Percentiles rank a stretch among this genome's conserved stretches.
These are phyloP conservation scores for Metaphire vulgaris DNA, from an alignment of 1,140 invertebrate genomes.

Conservation along the genomic window DNA sequence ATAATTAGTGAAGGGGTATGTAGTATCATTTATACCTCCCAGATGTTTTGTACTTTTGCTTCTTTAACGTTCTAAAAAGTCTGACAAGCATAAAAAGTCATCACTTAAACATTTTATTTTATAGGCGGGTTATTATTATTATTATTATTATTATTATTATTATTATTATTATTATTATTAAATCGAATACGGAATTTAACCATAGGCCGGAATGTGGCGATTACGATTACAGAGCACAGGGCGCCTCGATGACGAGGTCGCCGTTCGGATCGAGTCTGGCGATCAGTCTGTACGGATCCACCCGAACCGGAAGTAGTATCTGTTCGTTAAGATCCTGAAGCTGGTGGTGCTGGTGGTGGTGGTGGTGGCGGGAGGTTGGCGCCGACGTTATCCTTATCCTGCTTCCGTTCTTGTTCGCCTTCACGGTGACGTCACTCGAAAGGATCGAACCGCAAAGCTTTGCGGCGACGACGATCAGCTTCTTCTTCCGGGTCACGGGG, in stretches of 20 bases:
- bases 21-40: too few relatives aligned
- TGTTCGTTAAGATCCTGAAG: neutral
- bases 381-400: constrained; percentile 10
- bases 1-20: too few relatives aligned
- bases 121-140: too few relatives aligned
- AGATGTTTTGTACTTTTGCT: too few relatives aligned
- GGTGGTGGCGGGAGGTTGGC: neutral
- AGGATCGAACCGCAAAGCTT: constrained; percentile 10
- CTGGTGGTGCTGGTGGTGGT: neutral
- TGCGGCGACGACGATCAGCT: neutral
- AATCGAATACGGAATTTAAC: too few relatives aligned
- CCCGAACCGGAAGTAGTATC: constrained; percentile 16
- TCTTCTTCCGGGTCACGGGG: neutral
- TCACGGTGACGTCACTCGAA: constrained; percentile 21
- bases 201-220: too few relatives aligned
- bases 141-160: too few relatives aligned
- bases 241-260: constrained; percentile 21
- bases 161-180: too few relatives aligned
- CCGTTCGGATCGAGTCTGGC: constrained; percentile 20
- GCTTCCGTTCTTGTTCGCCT: constrained; percentile 27
- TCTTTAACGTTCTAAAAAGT: too few relatives aligned
- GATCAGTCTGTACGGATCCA: constrained; percentile 20
- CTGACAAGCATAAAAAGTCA: too few relatives aligned
- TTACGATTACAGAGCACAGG: too few relatives aligned
- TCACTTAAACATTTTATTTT: too few relatives aligned